Conservation (phyloP, 2,113 vertebrate species). For the Neolamprologus toae region DNA sequence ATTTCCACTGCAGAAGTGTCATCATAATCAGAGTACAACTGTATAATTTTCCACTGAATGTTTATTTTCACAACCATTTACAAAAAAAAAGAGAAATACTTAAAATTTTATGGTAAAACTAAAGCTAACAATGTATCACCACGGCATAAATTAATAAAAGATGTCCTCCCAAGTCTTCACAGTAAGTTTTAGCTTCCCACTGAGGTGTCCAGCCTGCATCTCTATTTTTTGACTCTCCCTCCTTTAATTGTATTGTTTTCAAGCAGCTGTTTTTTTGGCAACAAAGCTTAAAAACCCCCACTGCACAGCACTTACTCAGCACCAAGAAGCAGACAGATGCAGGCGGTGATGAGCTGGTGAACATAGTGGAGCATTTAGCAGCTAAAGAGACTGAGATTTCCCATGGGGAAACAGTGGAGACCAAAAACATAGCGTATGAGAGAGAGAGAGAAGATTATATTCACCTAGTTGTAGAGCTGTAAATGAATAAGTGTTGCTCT, state of each 20-base stretch:
- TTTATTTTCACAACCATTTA: background rate
- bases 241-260: background rate
- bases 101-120: background rate
- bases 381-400: background rate
- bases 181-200: background rate
- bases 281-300: background rate
- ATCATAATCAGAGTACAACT: background rate
- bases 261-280: background rate
- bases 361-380: background rate
- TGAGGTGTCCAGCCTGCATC: background rate
- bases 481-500: background rate
- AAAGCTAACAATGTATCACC: background rate
- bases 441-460: background rate
- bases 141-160: background rate
- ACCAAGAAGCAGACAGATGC: background rate
- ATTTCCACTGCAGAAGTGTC: background rate
- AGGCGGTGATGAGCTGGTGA: background rate
- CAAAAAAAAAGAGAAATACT: background rate
- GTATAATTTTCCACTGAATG: background rate
- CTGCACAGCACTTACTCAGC: background rate
- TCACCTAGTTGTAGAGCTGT: background rate
- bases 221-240: background rate
- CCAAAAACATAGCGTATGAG: background rate
- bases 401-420: background rate
- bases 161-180: background rate